Base-by-base conservation (phyloP, 1,140 invertebrate genomes). In the Tyrophagus putrescentiae region DNA sequence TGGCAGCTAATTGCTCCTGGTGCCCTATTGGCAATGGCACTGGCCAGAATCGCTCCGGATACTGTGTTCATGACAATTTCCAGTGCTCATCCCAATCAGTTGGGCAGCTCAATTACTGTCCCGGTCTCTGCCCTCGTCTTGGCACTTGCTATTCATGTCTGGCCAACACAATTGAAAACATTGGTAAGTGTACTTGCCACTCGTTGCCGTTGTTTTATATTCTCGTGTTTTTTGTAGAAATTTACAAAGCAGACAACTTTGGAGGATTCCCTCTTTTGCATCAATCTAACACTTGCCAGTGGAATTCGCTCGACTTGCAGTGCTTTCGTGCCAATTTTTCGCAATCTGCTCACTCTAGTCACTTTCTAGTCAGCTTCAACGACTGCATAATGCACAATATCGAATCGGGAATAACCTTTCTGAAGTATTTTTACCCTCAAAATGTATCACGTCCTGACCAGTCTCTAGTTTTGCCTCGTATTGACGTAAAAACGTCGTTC, bases 111-210 rank as follows among this genome's bases (percentile, higher is more conserved):
- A 31, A 48, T 7, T 21, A 6, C 83, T 94, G 89, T 72, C 84
- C 85, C 0, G 87, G 87, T 0, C 81, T 94, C 32, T 96, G 90
- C 75, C 82, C 84, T 0, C 81, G 84, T 0, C 73, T 95, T 2
- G 80, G 80, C 1, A 84, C 88, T 70, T 95, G 92, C 70, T 84
- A 89, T 67, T 82, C 87, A 0, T 95, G 92, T 72, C 73, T 89
- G 28, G 62, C 58, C 28, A 62, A 65, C 39, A 36, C 50, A 42
- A 64, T 62, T 59, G 63, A n/a, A n/a, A n/a, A n/a, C n/a, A n/a
- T n/a, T n/a, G n/a, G n/a, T n/a, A n/a, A n/a, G n/a, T n/a, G n/a
- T n/a, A n/a, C n/a, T n/a, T n/a, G n/a, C n/a, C n/a, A n/a, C n/a
- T n/a, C n/a, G n/a, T n/a, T n/a, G n/a, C n/a, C n/a, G n/a, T n/a